These are phyloP conservation scores for Mactromeris polynyma DNA, from an alignment of 2,888 invertebrate genomes.

Conservation along the genomic window DNA sequence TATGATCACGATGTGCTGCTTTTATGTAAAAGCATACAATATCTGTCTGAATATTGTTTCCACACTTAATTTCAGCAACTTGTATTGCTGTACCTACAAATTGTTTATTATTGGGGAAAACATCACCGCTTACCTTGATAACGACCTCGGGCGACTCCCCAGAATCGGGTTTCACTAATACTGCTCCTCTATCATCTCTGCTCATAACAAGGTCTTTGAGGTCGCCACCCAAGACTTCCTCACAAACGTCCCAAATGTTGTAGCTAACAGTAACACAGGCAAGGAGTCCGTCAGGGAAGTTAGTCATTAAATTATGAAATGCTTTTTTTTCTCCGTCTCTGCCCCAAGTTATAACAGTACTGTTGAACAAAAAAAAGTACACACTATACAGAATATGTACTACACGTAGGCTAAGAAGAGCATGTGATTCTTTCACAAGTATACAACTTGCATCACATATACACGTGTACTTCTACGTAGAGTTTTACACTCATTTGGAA, in stretches of 20 bases:
- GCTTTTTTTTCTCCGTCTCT: constrained; percentile 87
- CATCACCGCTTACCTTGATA: constrained; percentile 85
- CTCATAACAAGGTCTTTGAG: constrained; percentile 85
- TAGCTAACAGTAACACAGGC: constrained; percentile 88
- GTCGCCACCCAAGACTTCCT: constrained; percentile 87
- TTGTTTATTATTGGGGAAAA: too few relatives aligned
- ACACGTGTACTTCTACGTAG: too few relatives aligned
- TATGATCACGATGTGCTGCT: too few relatives aligned
- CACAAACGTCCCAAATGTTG: constrained; percentile 88
- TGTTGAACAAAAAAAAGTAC: constrained; percentile 78
- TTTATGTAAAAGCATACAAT: too few relatives aligned
- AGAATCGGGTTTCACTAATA: constrained; percentile 88
- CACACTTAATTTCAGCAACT: too few relatives aligned
- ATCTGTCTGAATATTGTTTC: too few relatives aligned
- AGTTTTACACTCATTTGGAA: too few relatives aligned
- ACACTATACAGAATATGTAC: too few relatives aligned
- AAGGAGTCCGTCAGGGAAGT: constrained; percentile 86
- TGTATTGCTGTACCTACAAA: too few relatives aligned
- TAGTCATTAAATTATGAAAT: constrained; percentile 87
- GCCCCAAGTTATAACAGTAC: constrained; percentile 88
- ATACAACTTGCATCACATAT: not conserved
- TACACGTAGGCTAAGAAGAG: too few relatives aligned
- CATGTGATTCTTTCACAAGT: not conserved
- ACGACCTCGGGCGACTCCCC: constrained; percentile 88
- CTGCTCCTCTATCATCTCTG: constrained; percentile 81